Conservation (phyloP, 2,797 vertebrate genomes). For the Uromys caudimaculatus region DNA sequence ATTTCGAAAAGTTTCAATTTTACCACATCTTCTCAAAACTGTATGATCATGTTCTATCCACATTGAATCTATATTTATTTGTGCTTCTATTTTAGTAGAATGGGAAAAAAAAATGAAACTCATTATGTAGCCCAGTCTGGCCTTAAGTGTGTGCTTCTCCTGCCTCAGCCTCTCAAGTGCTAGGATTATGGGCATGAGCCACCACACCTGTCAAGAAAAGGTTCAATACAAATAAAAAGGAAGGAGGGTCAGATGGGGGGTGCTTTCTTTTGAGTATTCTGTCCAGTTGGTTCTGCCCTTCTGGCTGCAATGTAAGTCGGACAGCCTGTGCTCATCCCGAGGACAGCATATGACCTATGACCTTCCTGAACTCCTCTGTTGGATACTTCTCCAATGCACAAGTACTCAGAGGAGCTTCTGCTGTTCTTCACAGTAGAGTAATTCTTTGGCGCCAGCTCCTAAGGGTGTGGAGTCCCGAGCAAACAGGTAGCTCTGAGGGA, state of each 20-base stretch:
- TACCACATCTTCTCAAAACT: constrained; percentile 29
- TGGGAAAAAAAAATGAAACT: constrained; percentile 22
- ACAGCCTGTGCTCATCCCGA: background rate
- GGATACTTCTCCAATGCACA: background rate
- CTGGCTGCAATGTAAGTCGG: background rate
- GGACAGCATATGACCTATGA: constrained; percentile 30
- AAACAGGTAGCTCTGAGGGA: background rate
- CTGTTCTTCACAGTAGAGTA: constrained; percentile 1
- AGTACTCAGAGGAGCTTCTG: background rate
- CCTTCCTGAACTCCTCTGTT: constrained; percentile 35
- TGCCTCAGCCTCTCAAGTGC: background rate
- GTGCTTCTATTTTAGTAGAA: constrained; percentile 53
- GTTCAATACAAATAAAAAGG: background rate
- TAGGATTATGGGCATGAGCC: background rate
- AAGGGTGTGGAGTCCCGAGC: background rate
- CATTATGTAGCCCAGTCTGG: background rate
- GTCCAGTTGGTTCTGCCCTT: constrained; percentile 51
- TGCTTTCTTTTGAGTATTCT: constrained; percentile 12
- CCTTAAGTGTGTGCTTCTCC: background rate
- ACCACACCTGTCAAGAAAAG: background rate
- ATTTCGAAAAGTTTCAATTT: constrained; percentile 38
- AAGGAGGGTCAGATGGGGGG: too few relatives aligned
- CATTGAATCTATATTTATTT: constrained; percentile 41
- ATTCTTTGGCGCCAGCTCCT: background rate
- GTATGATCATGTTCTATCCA: constrained; percentile 30